Evolutionary conservation across 2,888 invertebrate genomes (phyloP), one percentile per base, ranked within the genome.

Genomic region (Abrostola triplasia): DNA sequence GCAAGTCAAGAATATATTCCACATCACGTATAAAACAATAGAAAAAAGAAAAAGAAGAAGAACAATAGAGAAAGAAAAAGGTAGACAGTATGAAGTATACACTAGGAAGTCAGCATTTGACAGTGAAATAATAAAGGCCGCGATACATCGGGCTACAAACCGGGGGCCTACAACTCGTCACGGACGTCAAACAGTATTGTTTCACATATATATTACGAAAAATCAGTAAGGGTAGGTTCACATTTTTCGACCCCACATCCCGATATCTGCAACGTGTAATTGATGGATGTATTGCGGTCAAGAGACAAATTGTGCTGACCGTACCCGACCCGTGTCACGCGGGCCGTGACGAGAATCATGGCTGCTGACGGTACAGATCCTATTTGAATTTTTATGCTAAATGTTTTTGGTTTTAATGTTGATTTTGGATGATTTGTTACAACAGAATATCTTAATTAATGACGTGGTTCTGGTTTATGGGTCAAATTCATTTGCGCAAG

Each of bases 301-400:
- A 62, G 80, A 84, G 88, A 88, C 88, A 88, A 88, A 87, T 87
- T 81, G 84, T 77, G 88, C 88, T 82, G 85, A 85, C 82, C 82
- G 73, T 74, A 68, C 67, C 68, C 72, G 80, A 88, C 88, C 88
- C 88, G 70, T 81, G 87, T 87, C 87, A 88, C 73, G 79, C 70
- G 79, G 61, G 50, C 68, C 83, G 80, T 84, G 86, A 83, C 81
- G 73, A 64, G 85, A 85, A 84, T 87, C 77, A 67, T 59, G 72
- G 60, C 56, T 64, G 72, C 81, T 80, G 80, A 80, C 77, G 57
- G 38, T 67, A 69, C 69, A 24, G 12, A 12, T 48, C 60, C 24
- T 24, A 24, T 24, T 24, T 64, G 13, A 44, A 38, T 47, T 47
- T 52, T 55, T 56, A 36, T 13, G 12, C 52, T 55, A 54, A 42